Conservation (phyloP, 2,797 vertebrate species). For the Carapus acus region DNA sequence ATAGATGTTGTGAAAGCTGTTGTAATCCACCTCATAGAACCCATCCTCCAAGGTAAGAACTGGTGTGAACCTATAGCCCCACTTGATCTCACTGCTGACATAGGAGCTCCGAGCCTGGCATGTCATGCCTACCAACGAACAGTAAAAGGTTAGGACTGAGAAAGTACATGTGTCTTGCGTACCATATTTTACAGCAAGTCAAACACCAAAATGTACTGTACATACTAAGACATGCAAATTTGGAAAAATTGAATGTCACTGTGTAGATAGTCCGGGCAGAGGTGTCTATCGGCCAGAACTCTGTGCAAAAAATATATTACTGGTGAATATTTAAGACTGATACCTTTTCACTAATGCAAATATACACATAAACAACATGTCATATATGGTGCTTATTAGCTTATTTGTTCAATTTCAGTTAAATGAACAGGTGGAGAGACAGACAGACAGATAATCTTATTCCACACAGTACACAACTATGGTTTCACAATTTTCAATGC, state of each 20-base stretch:
- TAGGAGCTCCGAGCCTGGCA: constrained; percentile 97
- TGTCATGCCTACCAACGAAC: constrained; percentile 83
- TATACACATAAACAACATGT: no score
- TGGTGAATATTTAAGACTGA: no score
- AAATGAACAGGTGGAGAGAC: not conserved
- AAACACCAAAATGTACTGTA: no score
- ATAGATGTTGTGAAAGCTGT: constrained; percentile 96
- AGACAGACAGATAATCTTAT: not conserved
- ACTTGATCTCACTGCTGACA: constrained; percentile 91
- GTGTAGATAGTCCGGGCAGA: no score
- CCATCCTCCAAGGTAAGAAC: constrained; percentile 96
- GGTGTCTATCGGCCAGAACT: no score
- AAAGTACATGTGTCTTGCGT: not conserved
- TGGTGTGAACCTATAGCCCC: constrained; percentile 95
- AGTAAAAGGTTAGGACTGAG: not conserved
- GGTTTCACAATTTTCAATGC: constrained; percentile 12
- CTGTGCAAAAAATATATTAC: no score
- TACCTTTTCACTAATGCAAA: no score
- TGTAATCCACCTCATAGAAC: constrained; percentile 99
- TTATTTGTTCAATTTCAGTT: no score
- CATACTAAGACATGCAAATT: no score
- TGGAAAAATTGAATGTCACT: no score
- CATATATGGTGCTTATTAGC: no score
- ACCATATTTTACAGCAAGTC: no score
- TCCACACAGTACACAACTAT: not conserved